Base-by-base conservation (phyloP, 2,113 vertebrate species). In the Brevimyrus niger region DNA sequence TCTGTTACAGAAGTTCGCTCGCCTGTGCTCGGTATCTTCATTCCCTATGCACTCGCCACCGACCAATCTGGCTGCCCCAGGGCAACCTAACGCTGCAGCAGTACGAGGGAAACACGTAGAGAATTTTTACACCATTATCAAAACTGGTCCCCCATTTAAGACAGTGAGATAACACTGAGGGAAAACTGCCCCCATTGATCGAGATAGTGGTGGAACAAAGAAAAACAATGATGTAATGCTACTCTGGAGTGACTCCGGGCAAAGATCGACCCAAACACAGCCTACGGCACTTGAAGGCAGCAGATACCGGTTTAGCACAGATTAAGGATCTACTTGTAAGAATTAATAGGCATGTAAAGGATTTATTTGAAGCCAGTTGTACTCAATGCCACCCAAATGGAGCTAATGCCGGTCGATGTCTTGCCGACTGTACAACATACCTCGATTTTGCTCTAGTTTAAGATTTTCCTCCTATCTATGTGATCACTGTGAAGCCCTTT, bases 141-240 rank as follows among this genome's bases (percentile, higher is more conserved):
- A 69, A 10, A 47, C 92, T 94, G 94, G 94, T 93, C 93, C 94
- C 92, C 15, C 93, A 94, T 94, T 95, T 95, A 94, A 95, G 94
- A 92, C 89, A 88, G 88, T 46, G 92, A 95, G 93, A n/a, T 94
- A 94, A 93, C 93, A 93, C 93, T 93, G 93, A 93, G 94, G 93
- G 92, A 91, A 92, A 92, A 91, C 35, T 6, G 91, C 92, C 92
- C 91, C 90, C 92, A 92, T 55, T 35, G 38, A 86, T 58, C 7
- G 10, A 46, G 53, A 47, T 55, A 65, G n/a, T 69, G 61, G n/a
- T 31, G 76, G 48, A 27, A 42, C 2, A 61, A 88, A 88, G 80
- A 88, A 86, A 89, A 85, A 80, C 35, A 82, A 88, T 50, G 82
- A 84, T 84, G 82, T 47, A 84, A 84, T 51, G 46, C 82, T 44